phyloP scores from a whole-genome alignment of 2,797 vertebrate genomes.

The Anguilla pacifica region DNA sequence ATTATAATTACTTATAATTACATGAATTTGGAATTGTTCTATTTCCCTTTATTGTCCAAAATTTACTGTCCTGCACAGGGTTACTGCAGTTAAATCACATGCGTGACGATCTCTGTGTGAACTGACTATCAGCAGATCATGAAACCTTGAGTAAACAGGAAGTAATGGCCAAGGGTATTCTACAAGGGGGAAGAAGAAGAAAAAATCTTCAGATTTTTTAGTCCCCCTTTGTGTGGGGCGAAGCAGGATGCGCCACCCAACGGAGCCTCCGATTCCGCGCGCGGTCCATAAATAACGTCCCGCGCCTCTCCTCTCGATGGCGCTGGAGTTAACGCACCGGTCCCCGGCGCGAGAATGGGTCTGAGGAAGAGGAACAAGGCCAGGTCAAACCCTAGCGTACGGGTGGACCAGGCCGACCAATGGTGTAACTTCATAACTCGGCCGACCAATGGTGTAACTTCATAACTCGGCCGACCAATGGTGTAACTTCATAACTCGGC shows the following conservation, averaged over 20 bases:
- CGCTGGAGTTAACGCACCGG: background rate
- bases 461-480: too few species aligned
- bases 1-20: background rate
- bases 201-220: background rate
- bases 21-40: background rate
- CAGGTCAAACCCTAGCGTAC: too few species aligned
- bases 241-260: constrained; percentile 14
- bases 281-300: background rate
- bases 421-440: too few species aligned
- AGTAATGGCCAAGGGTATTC: background rate
- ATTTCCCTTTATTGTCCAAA: background rate
- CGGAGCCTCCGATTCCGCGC: background rate
- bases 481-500: too few species aligned
- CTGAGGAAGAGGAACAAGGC: background rate
- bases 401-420: too few species aligned
- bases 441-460: too few species aligned
- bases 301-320: background rate
- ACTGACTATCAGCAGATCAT: background rate
- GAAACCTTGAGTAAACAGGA: background rate
- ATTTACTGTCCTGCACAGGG: background rate
- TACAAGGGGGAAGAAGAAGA: background rate
- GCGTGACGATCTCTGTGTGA: background rate
- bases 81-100: background rate
- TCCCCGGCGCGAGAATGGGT: background rate
- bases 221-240: background rate